These are phyloP conservation scores for Aulostomus chinensis DNA, from an alignment of 2,797 vertebrate genomes.

Conservation along the genomic window DNA sequence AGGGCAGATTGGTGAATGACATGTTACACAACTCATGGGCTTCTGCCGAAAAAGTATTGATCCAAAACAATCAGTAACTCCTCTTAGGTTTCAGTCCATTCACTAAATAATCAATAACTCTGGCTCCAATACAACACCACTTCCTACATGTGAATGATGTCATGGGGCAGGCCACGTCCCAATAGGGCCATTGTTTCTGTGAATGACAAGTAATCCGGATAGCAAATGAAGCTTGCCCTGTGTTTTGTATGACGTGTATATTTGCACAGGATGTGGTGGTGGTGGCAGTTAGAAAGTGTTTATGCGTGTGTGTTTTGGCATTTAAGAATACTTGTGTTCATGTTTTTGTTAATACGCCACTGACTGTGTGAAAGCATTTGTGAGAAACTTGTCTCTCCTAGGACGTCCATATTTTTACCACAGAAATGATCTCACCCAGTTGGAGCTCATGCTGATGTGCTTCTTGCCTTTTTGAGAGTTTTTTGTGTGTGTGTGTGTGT, in stretches of 20 bases:
- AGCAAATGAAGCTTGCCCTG: constrained; percentile 9
- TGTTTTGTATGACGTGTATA: constrained; percentile 21
- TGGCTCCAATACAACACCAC: constrained; percentile 14
- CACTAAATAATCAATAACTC: constrained; percentile 43
- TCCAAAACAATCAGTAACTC: constrained; percentile 23
- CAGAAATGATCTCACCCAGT: constrained; percentile 67
- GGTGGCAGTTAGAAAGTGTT: constrained; percentile 15
- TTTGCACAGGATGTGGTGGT: constrained; percentile 23
- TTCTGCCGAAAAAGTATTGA: constrained; percentile 20
- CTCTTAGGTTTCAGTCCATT: constrained; percentile 38
- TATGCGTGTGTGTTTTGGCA: background rate
- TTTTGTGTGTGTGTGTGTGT: constrained; percentile 5
- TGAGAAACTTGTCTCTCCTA: constrained; percentile 63
- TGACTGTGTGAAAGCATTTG: constrained; percentile 59
- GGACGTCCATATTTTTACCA: constrained; percentile 65
- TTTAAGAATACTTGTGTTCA: background rate
- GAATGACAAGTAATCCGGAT: constrained; percentile 32
- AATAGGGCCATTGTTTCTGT: constrained; percentile 46
- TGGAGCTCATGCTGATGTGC: constrained; percentile 56
- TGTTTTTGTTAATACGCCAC: constrained; percentile 32
- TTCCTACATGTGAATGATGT: constrained; percentile 50
- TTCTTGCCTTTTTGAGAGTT: constrained; percentile 68
- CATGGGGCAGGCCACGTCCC: constrained; percentile 28
- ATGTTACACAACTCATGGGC: constrained; percentile 14
- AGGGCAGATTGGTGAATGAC: constrained; percentile 23